phyloP scores from a whole-genome alignment of 2,797 vertebrate genomes.

The Coracias cyanogaster region DNA sequence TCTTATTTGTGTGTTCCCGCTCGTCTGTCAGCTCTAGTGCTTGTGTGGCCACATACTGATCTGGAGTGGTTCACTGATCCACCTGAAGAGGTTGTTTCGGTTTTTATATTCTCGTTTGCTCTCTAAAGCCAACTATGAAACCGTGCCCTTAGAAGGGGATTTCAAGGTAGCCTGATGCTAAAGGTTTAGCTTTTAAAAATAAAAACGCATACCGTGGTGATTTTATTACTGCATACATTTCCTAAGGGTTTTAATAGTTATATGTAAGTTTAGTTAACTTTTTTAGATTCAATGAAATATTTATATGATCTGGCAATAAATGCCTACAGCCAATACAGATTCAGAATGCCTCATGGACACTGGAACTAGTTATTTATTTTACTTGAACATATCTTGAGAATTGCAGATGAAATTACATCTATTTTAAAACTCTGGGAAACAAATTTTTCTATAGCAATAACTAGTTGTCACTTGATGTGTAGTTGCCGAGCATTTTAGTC shows the following conservation, averaged over 20 bases:
- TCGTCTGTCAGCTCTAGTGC: background rate
- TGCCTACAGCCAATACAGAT: constrained; percentile 65
- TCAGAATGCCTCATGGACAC: constrained; percentile 51
- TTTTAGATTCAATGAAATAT: constrained; percentile 35
- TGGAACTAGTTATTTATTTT: constrained; percentile 47
- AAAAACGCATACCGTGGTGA: constrained; percentile 12
- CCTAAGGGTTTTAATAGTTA: constrained; percentile 55
- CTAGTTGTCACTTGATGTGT: constrained; percentile 22
- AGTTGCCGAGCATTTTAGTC: constrained; percentile 28
- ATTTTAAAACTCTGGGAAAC: constrained; percentile 56
- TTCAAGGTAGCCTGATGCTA: constrained; percentile 48
- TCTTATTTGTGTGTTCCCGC: background rate
- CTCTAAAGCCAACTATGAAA: background rate
- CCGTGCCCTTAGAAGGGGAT: background rate
- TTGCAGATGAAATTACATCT: background rate
- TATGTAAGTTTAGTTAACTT: background rate
- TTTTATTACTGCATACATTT: constrained; percentile 73
- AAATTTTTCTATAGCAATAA: constrained; percentile 68
- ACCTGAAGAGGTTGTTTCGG: background rate
- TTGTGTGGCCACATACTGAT: background rate
- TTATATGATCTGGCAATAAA: constrained; percentile 55
- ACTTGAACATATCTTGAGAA: constrained; percentile 42
- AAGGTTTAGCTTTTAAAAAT: constrained; percentile 63
- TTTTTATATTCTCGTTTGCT: background rate
- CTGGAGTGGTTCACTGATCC: background rate